phyloP scores from a whole-genome alignment of 2,797 vertebrate species.

The Pipistrellus nathusii region DNA sequence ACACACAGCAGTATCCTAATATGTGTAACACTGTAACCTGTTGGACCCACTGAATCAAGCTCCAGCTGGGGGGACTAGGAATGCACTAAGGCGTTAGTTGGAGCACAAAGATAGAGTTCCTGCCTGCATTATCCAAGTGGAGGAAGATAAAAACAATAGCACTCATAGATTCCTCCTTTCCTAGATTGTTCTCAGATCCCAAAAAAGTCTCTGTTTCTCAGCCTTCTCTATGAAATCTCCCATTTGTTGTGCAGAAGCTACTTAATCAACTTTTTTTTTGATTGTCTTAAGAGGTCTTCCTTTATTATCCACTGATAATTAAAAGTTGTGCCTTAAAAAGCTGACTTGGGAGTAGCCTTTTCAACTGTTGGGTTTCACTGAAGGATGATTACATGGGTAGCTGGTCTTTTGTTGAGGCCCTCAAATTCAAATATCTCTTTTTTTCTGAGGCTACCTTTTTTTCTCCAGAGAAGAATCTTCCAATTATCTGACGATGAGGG shows the following conservation, averaged over 20 bases:
- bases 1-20: not conserved
- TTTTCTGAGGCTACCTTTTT: not conserved
- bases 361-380: not conserved
- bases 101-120: not conserved
- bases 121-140: not conserved
- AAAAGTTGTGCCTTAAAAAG: not conserved
- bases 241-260: not conserved
- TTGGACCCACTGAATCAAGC: not conserved
- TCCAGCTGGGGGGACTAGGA: not conserved
- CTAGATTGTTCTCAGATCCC: not conserved
- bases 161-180: not conserved
- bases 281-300: not conserved
- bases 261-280: not conserved
- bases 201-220: not conserved
- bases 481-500: not conserved
- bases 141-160: not conserved
- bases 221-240: not conserved
- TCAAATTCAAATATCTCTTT: not conserved
- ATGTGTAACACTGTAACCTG: not conserved
- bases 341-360: not conserved
- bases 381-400: not conserved
- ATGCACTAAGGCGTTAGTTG: not conserved
- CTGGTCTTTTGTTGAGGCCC: not conserved
- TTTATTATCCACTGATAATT: conserved; percentile 14
- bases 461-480: not conserved